These are phyloP conservation scores for Thelaira solivaga DNA, from an alignment of 2,888 invertebrate genomes.

Conservation along the genomic window DNA sequence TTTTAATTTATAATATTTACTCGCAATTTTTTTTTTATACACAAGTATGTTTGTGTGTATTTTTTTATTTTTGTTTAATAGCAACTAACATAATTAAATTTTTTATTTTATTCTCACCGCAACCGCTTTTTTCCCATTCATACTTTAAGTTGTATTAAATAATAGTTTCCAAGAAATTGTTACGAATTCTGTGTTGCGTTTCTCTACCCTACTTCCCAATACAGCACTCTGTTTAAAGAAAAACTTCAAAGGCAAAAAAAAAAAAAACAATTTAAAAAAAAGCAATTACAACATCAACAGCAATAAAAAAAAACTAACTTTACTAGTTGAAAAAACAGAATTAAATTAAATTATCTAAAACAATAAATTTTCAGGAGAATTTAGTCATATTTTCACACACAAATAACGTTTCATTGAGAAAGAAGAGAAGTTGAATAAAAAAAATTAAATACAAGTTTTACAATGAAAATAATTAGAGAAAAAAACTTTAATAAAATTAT, in stretches of 20 bases:
- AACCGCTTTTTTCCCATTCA: slow-evolving; percentile 5
- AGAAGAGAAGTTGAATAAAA: not conserved
- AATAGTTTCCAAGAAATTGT: slow-evolving; percentile 42
- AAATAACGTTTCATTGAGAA: slow-evolving; percentile 44
- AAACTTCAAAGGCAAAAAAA: not conserved
- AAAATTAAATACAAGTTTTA: not conserved
- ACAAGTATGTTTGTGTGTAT: too few species aligned
- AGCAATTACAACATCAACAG: not conserved
- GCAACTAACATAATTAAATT: not conserved
- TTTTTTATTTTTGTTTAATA: not conserved
- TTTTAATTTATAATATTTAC: too few species aligned
- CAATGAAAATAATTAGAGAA: slow-evolving; percentile 24
- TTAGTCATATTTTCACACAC: slow-evolving; percentile 51
- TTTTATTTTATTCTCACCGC: slow-evolving; percentile 20
- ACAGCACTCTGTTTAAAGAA: not conserved
- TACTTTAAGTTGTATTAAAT: slow-evolving; percentile 9
- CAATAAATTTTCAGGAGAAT: slow-evolving; percentile 33
- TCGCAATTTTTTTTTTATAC: too few species aligned
- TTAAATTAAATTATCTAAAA: slow-evolving; percentile 41
- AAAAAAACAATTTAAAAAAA: not conserved
- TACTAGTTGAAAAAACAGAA: slow-evolving; percentile 5
- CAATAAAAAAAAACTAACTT: slow-evolving; percentile 3
- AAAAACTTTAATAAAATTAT: not conserved
- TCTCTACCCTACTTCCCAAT: not conserved
- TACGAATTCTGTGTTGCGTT: slow-evolving; percentile 16